These are phyloP conservation scores for Hypolimnas misippus DNA, from an alignment of 2,888 invertebrate species.

Conservation along the genomic window DNA sequence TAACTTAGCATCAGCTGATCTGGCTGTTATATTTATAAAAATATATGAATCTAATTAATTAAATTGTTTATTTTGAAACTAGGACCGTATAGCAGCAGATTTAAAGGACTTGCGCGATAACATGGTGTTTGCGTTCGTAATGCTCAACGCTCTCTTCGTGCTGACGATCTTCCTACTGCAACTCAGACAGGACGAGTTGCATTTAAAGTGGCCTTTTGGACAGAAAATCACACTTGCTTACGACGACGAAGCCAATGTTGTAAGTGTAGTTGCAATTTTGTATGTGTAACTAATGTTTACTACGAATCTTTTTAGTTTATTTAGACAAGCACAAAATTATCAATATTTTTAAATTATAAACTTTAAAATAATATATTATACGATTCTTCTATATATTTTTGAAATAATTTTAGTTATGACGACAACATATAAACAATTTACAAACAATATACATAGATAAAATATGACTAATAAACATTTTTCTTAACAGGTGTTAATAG, in stretches of 20 bases:
- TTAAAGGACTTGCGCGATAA: slow-evolving; percentile 96
- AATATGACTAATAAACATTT: no score
- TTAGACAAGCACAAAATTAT: no score
- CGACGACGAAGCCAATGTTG: slow-evolving; percentile 88
- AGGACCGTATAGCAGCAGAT: slow-evolving; percentile 94
- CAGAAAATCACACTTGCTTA: slow-evolving; percentile 92
- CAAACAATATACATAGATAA: no score
- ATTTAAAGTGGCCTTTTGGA: slow-evolving; percentile 97
- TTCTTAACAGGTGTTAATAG: slow-evolving; percentile 74
- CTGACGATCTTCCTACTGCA: slow-evolving; percentile 98
- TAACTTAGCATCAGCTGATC: no score
- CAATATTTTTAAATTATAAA: no score
- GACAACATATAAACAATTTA: no score
- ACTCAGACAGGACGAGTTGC: slow-evolving; percentile 96
- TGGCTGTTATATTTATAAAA: no score
- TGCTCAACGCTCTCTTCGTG: slow-evolving; percentile 98
- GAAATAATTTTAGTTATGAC: no score
- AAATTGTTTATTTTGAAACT: slow-evolving; percentile 44
- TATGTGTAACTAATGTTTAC: no score
- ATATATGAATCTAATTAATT: not conserved
- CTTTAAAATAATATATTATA: no score
- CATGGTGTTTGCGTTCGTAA: slow-evolving; percentile 97
- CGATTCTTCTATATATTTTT: no score
- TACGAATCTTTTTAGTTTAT: no score
- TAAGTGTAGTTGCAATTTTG: slow-evolving; percentile 57